A percentile compares a stretch with the other conserved stretches of the same genome.
phyloP scores from a whole-genome alignment of 2,113 vertebrate species.

The Psilopogon haemacephalus region DNA sequence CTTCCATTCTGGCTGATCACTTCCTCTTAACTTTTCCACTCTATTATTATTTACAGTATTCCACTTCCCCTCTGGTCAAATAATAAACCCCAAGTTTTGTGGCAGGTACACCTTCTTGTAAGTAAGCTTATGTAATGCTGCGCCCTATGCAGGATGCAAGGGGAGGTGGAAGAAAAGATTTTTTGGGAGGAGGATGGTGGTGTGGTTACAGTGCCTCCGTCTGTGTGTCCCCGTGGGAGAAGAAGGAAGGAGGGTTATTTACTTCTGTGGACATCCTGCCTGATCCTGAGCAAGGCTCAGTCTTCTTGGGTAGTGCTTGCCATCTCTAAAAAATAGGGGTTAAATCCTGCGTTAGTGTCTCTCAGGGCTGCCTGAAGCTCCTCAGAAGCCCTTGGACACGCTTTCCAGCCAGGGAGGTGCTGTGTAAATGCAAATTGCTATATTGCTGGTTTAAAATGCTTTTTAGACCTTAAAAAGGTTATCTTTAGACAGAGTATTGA shows the following conservation, averaged over 20 bases:
- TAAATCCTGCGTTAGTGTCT: neutral
- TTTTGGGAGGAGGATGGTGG: neutral
- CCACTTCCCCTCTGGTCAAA: neutral
- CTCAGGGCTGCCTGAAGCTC: neutral
- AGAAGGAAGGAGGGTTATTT: neutral
- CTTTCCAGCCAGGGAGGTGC: slow-evolving; percentile 1
- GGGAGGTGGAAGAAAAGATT: neutral
- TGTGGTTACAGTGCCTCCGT: neutral
- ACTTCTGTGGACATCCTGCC: neutral
- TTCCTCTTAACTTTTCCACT: slow-evolving; percentile 49
- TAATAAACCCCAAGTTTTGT: slow-evolving; percentile 13
- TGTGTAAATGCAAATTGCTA: neutral
- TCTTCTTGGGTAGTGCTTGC: neutral
- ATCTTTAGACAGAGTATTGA: neutral
- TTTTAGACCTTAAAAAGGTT: slow-evolving; percentile 17
- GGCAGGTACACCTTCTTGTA: slow-evolving; percentile 29
- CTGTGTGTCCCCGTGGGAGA: neutral
- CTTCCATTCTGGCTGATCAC: neutral
- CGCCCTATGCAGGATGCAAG: neutral
- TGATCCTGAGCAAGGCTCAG: neutral
- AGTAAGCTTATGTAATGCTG: slow-evolving; percentile 41
- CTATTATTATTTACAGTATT: neutral
- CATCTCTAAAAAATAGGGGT: neutral
- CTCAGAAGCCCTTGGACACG: neutral
- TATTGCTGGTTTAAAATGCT: neutral